Evolutionary conservation across 2,888 invertebrate species (phyloP).

Genomic region (Nineta flava): DNA sequence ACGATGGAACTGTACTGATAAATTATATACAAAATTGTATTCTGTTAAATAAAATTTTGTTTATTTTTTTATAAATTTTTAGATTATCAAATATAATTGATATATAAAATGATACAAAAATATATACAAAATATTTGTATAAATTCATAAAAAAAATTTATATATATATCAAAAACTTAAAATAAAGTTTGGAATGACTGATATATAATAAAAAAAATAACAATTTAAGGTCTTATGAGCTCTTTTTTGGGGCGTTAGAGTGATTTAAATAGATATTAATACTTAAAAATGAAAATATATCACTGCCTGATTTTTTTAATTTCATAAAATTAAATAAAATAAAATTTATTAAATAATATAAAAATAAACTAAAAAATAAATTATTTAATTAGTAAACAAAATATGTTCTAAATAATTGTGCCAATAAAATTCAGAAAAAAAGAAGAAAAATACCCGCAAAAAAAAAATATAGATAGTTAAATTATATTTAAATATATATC

Average conservation of each 20-base stretch:
- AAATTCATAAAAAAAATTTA: no score
- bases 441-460: not conserved
- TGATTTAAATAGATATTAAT: not conserved
- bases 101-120: no score
- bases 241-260: not conserved
- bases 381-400: not conserved
- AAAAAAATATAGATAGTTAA: not conserved
- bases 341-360: not conserved
- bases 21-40: no score
- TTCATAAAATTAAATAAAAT: not conserved
- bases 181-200: not conserved
- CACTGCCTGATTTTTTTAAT: conserved; percentile 1
- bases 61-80: no score
- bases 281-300: not conserved
- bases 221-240: not conserved
- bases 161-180: no score
- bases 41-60: no score
- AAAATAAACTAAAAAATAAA: not conserved
- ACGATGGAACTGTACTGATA: no score
- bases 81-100: no score
- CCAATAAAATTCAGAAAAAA: conserved; percentile 1
- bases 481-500: not conserved
- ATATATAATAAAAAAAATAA: conserved; percentile 1
- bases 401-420: conserved; percentile 1
- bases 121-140: no score